Evolutionary conservation across 1,140 invertebrate species (phyloP).

Genomic region (Sweltsa coloradensis): DNA sequence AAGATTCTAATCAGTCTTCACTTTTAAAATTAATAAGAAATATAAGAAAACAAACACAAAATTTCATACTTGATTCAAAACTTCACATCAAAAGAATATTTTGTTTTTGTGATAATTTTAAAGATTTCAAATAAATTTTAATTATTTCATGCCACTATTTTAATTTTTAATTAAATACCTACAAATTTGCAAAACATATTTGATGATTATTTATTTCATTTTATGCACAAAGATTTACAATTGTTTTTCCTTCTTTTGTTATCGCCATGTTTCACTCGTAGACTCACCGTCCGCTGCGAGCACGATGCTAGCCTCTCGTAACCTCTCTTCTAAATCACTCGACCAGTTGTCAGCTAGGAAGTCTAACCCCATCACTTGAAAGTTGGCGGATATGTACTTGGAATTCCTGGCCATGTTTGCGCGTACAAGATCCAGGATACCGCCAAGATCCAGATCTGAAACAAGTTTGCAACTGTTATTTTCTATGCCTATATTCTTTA

Average conservation of each 20-base stretch:
- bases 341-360: constrained; percentile 48
- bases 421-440: constrained; percentile 58
- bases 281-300: constrained; percentile 22
- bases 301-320: constrained; percentile 32
- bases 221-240: neutral
- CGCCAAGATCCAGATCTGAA: constrained; percentile 62
- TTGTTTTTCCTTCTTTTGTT: neutral
- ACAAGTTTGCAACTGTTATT: constrained; percentile 31
- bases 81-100: no score
- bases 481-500: neutral
- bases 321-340: constrained; percentile 33
- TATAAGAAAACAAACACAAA: neutral
- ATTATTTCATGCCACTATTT: neutral
- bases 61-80: neutral
- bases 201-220: no score
- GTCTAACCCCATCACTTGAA: constrained; percentile 46
- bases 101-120: no score
- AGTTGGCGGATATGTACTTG: constrained; percentile 33
- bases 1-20: neutral
- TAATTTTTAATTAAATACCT: neutral
- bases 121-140: no score
- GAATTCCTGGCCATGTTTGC: constrained; percentile 54
- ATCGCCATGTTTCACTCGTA: neutral
- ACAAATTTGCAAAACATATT: neutral
- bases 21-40: neutral